Percentiles rank a stretch among this genome's conserved stretches.
These are phyloP conservation scores for Daktulosphaira vitifoliae DNA, from an alignment of 1,140 invertebrate species.

Conservation along the genomic window DNA sequence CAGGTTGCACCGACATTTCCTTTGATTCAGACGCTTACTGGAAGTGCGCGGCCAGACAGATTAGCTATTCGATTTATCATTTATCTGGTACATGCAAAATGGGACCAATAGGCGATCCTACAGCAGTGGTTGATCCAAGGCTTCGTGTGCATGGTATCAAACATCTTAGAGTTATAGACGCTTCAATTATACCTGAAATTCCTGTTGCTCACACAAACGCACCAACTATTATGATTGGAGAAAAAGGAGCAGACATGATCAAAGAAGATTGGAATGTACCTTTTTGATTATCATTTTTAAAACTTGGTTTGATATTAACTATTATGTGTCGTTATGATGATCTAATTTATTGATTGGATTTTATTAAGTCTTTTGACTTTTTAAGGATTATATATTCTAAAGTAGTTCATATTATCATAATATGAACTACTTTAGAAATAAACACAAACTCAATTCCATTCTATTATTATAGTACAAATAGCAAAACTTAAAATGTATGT, in stretches of 20 bases:
- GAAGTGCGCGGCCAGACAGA: conserved; percentile 52
- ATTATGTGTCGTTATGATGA: too few relatives aligned
- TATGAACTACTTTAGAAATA: too few relatives aligned
- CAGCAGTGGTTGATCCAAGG: conserved; percentile 52
- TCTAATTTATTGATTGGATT: too few relatives aligned
- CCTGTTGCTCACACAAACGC: conserved; percentile 48
- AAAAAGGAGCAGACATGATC: conserved; percentile 50
- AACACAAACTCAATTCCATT: too few relatives aligned
- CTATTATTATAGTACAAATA: too few relatives aligned
- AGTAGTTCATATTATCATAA: too few relatives aligned
- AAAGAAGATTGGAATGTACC: conserved; percentile 43
- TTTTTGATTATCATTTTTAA: too few relatives aligned
- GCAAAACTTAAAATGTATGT: too few relatives aligned
- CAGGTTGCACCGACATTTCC: conserved; percentile 44
- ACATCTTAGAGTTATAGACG: conserved; percentile 38
- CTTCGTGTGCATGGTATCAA: conserved; percentile 37
- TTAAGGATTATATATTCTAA: too few relatives aligned
- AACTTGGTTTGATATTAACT: too few relatives aligned
- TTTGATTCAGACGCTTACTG: conserved; percentile 57
- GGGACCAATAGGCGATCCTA: conserved; percentile 49
- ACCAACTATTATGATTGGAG: conserved; percentile 50
- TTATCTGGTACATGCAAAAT: conserved; percentile 55
- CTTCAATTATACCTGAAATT: conserved; percentile 48
- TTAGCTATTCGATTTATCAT: conserved; percentile 47
- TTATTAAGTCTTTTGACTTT: too few relatives aligned